A percentile compares a stretch with the other conserved stretches of the same genome.
These are phyloP conservation scores for Oreonectes daqikongensis DNA, from an alignment of 2,797 vertebrate species.

Conservation along the genomic window DNA sequence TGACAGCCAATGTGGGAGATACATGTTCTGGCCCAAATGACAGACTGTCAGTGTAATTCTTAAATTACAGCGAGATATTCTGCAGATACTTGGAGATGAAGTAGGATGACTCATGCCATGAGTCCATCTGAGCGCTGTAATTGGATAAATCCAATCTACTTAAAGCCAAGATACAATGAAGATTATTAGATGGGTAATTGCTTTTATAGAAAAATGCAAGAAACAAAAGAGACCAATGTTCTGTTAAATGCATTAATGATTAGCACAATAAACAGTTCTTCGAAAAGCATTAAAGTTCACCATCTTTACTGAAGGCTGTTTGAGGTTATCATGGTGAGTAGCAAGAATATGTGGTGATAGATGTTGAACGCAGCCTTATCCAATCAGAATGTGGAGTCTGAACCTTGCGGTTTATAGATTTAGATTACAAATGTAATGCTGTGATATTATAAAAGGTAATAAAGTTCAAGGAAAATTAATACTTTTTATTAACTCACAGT, in stretches of 20 bases:
- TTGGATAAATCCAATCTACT: conserved; percentile 10
- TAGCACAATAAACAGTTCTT: background rate
- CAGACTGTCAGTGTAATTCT: conserved; percentile 26
- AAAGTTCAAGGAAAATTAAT: background rate
- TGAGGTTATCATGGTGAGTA: background rate
- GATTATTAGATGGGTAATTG: background rate
- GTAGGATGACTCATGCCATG: conserved; percentile 10
- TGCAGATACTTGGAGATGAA: conserved; percentile 6
- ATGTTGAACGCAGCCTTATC: background rate
- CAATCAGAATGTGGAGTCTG: background rate
- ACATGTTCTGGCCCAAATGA: conserved; percentile 18
- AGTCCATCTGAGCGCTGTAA: conserved; percentile 8
- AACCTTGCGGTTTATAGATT: background rate
- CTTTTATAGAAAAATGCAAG: background rate
- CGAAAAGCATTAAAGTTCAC: background rate
- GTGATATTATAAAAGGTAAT: background rate
- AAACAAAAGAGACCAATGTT: background rate
- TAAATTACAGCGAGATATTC: conserved; percentile 29
- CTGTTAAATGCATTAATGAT: background rate
- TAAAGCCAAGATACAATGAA: background rate
- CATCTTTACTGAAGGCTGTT: background rate
- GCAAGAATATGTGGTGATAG: background rate
- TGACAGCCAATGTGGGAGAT: conserved; percentile 14
- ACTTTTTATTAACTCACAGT: background rate
- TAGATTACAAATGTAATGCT: conserved; percentile 1